These are phyloP conservation scores for Odontocerum albicorne DNA, from an alignment of 2,888 invertebrate genomes.

Conservation along the genomic window DNA sequence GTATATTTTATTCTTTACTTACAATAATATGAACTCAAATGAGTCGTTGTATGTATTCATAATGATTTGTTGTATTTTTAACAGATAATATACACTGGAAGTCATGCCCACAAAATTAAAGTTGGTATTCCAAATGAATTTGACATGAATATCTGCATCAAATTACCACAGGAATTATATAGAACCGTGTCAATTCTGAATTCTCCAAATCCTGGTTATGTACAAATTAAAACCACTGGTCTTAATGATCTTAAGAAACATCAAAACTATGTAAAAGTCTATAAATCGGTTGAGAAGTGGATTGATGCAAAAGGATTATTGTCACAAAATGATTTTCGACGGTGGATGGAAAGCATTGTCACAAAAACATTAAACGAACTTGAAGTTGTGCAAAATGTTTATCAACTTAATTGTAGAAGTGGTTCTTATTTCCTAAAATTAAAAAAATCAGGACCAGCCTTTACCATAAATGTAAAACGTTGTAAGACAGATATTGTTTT, in stretches of 20 bases:
- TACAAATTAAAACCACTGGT: conserved; percentile 12
- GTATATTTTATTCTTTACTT: too few relatives aligned
- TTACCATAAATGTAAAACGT: conserved; percentile 5
- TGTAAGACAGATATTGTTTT: neutral
- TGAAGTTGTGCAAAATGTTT: too few relatives aligned
- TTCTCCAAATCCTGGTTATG: neutral
- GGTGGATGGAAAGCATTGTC: conserved; percentile 16
- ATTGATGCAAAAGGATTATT: conserved; percentile 10
- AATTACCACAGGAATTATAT: conserved; percentile 9
- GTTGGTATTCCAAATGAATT: conserved; percentile 9
- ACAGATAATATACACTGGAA: conserved; percentile 8
- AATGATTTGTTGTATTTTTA: too few relatives aligned
- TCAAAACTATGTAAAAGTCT: conserved; percentile 9
- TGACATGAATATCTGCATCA: conserved; percentile 13
- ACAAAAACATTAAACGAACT: too few relatives aligned
- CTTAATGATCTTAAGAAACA: conserved; percentile 14
- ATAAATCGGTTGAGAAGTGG: conserved; percentile 17
- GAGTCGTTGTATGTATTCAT: too few relatives aligned
- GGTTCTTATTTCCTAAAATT: too few relatives aligned
- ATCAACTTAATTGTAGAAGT: neutral
- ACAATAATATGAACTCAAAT: too few relatives aligned
- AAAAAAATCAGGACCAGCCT: conserved; percentile 18
- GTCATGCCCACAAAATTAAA: conserved; percentile 1
- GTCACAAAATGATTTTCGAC: conserved; percentile 11
- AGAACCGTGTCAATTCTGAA: neutral